A percentile compares a stretch with the other conserved stretches of the same genome.
phyloP scores from a whole-genome alignment of 1,140 invertebrate species.

The Brachionus angularis region DNA sequence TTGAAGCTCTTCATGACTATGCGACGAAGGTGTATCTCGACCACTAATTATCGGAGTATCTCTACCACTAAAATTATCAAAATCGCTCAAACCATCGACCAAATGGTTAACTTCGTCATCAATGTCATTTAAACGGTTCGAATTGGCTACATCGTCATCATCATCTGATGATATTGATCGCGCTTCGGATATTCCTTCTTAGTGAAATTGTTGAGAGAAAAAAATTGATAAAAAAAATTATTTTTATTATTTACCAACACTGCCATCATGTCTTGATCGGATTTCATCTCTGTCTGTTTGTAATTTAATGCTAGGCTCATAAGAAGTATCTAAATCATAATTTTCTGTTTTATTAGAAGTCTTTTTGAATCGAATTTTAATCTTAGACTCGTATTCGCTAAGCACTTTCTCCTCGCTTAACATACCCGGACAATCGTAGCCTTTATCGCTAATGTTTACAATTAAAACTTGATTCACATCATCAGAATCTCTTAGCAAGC shows the following conservation, averaged over 20 bases:
- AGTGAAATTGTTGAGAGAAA: constrained; percentile 49
- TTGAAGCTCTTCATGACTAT: constrained; percentile 53
- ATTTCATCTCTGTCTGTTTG: constrained; percentile 19
- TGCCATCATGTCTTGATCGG: constrained; percentile 35
- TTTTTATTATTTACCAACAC: constrained; percentile 25
- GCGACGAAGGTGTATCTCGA: constrained; percentile 85
- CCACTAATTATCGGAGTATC: constrained; percentile 81
- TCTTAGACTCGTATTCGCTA: constrained; percentile 5
- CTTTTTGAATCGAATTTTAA: background rate
- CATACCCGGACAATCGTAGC: constrained; percentile 65
- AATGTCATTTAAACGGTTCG: constrained; percentile 71
- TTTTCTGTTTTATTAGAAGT: background rate
- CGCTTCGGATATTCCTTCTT: constrained; percentile 85
- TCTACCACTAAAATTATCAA: constrained; percentile 79
- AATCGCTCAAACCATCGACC: constrained; percentile 89
- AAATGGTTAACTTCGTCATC: too few relatives aligned
- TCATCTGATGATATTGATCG: constrained; percentile 79
- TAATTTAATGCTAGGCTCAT: constrained; percentile 11
- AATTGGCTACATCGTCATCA: constrained; percentile 77
- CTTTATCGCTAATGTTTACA: constrained; percentile 65
- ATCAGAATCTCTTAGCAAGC: constrained; percentile 15
- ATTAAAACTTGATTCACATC: constrained; percentile 56
- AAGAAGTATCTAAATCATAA: constrained; percentile 8
- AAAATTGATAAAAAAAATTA: background rate
- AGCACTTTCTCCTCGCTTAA: constrained; percentile 70